phyloP scores from a whole-genome alignment of 2,888 invertebrate genomes.

The Drosophila demipolita region DNA sequence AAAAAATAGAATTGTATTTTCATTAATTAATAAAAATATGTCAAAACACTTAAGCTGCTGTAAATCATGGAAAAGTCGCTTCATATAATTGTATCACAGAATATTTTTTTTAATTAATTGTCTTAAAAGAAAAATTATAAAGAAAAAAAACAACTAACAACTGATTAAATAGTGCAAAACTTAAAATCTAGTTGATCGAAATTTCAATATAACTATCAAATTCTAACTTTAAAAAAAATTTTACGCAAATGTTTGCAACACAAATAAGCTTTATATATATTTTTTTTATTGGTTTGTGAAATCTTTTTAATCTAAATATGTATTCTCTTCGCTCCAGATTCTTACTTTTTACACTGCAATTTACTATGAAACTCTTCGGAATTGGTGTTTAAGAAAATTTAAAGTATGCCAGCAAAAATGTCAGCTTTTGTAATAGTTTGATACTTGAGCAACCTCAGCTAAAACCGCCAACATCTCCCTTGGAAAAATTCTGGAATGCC shows the following conservation, averaged over 20 bases:
- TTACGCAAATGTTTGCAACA: neutral
- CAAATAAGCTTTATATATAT: neutral
- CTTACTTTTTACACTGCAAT: neutral
- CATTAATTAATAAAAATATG: neutral
- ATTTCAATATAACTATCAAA: neutral
- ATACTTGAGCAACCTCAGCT: neutral
- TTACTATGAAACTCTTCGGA: neutral
- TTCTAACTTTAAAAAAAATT: neutral
- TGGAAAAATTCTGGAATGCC: neutral
- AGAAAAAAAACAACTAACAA: neutral
- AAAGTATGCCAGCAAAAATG: neutral
- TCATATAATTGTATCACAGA: neutral
- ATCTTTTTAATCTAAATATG: neutral
- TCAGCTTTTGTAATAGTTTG: neutral
- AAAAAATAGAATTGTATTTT: neutral
- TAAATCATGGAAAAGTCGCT: fast-evolving
- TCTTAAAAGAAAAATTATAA: neutral
- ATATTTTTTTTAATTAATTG: neutral
- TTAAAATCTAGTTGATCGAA: neutral
- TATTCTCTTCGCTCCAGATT: neutral
- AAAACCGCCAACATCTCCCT: fast-evolving
- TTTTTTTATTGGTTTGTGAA: neutral
- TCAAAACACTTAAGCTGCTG: neutral
- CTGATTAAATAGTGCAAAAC: neutral
- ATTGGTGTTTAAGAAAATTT: neutral